A percentile compares a stretch with the other conserved stretches of the same genome.
These are phyloP conservation scores for Cantharis rufa DNA, from an alignment of 2,888 invertebrate species.

Conservation along the genomic window DNA sequence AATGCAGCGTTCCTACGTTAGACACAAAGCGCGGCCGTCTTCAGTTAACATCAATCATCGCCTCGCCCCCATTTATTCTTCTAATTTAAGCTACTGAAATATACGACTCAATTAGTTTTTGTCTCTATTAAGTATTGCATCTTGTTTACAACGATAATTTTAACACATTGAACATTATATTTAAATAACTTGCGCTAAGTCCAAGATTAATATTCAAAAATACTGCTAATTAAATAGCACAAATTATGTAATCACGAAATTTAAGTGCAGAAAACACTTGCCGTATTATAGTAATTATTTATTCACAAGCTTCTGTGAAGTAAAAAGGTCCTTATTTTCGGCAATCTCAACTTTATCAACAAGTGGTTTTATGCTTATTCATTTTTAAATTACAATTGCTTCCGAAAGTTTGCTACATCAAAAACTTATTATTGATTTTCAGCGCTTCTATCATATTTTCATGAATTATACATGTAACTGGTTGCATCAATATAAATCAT, in stretches of 20 bases:
- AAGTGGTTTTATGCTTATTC: conserved; percentile 47
- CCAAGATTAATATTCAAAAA: neutral
- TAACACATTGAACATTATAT: neutral
- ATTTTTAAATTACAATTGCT: conserved; percentile 9
- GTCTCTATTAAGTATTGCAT: conserved; percentile 32
- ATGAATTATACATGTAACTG: neutral
- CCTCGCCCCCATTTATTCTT: conserved; percentile 42
- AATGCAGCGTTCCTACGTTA: conserved; percentile 48
- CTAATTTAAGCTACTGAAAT: conserved; percentile 46
- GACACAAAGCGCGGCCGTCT: conserved; percentile 33
- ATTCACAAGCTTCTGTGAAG: neutral
- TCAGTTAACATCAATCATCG: conserved; percentile 38
- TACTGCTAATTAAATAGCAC: neutral
- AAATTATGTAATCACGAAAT: neutral
- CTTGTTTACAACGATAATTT: conserved; percentile 2
- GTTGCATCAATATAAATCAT: neutral
- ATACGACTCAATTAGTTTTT: conserved; percentile 49
- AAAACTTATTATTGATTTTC: neutral
- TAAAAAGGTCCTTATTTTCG: neutral
- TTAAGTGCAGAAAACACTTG: neutral
- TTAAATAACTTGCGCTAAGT: neutral
- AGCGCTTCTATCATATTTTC: neutral
- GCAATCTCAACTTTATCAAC: conserved; percentile 44
- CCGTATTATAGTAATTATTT: neutral
- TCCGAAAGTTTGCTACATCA: neutral